Evolutionary conservation across 2,113 vertebrate genomes (phyloP), one percentile per base, ranked within the genome.

Genomic region (Abramis brama): DNA sequence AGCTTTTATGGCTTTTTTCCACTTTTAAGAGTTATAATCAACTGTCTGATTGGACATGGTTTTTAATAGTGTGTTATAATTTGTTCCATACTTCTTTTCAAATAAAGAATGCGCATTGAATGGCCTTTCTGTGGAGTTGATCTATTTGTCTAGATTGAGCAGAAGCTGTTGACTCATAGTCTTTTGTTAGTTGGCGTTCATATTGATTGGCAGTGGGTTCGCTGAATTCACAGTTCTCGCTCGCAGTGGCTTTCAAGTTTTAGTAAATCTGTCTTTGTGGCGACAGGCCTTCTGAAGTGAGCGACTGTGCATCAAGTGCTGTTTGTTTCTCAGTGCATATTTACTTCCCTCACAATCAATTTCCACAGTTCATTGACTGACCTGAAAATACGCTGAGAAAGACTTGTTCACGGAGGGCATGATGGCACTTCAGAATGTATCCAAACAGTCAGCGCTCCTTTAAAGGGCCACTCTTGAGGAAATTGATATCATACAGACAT

Each of bases 291-390:
- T 91, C 83, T 82, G 66, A 85, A 89, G 82, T 87, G 91, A 43
- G 43, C 7, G 8, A 43, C 43, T 85, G 84, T 77, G 43, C 43
- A 43, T 60, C 91, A 89, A 92, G 89, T 85, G 78, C 21, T 84
- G 90, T 86, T 80, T 90, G 89, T 91, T 78, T 76, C 86, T 19
- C 79, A 82, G 89, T 88, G 74, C 86, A 84, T 83, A 91, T 89
- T 91, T 90, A 92, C 90, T 66, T 88, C 33, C 83, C 76, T 79
- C 86, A 88, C 89, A 91, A 91, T 93, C 93, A 90, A 94, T 93
- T 91, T 86, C 50, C 89, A 75, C 87, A 90, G 91, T 89, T 93
- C 92, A 90, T 87, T 91, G 89, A 89, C 86, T 88, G 86, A 87
- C 68, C 66, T 85, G 84, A 57, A 78, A 77, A 88, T 89, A 83